Conservation (phyloP, 2,888 invertebrate genomes). For the Labia minor region DNA sequence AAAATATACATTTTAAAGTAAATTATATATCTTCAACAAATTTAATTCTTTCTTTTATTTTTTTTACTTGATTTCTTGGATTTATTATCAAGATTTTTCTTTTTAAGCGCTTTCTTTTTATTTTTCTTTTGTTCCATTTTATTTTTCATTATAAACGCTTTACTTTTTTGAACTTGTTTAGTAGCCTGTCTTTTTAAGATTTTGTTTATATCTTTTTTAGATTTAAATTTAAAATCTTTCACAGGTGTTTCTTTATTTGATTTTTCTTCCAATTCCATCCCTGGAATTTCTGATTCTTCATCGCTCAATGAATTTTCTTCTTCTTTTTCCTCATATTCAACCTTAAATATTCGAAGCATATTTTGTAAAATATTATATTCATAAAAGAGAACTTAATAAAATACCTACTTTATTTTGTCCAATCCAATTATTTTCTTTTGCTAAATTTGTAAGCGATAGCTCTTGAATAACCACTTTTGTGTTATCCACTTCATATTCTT, state of each 20-base stretch:
- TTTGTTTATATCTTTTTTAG: constrained; percentile 59
- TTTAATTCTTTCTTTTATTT: constrained; percentile 16
- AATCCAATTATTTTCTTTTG: constrained; percentile 59
- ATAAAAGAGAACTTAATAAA: constrained; percentile 19
- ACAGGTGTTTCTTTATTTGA: constrained; percentile 19
- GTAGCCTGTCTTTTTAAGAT: constrained; percentile 59
- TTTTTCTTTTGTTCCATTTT: constrained; percentile 58
- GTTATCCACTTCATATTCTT: constrained; percentile 65
- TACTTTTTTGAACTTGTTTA: constrained; percentile 63
- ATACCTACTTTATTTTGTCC: constrained; percentile 50
- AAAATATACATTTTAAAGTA: too few species aligned
- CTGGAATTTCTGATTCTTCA: constrained; percentile 36
- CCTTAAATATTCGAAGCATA: constrained; percentile 25
- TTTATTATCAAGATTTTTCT: constrained; percentile 31
- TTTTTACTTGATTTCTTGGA: constrained; percentile 17
- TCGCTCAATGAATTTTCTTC: constrained; percentile 32
- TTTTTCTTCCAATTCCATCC: constrained; percentile 39
- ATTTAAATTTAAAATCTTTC: constrained; percentile 31
- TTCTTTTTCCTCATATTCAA: constrained; percentile 29
- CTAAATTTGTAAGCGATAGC: constrained; percentile 56
- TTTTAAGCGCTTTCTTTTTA: constrained; percentile 50
- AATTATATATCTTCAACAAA: too few species aligned
- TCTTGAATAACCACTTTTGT: constrained; percentile 70
- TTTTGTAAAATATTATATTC: constrained; percentile 1
- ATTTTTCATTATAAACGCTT: constrained; percentile 63